Percentiles rank a stretch among this genome's conserved stretches.
phyloP scores from a whole-genome alignment of 2,888 invertebrate species.

The Panorpa germanica region DNA sequence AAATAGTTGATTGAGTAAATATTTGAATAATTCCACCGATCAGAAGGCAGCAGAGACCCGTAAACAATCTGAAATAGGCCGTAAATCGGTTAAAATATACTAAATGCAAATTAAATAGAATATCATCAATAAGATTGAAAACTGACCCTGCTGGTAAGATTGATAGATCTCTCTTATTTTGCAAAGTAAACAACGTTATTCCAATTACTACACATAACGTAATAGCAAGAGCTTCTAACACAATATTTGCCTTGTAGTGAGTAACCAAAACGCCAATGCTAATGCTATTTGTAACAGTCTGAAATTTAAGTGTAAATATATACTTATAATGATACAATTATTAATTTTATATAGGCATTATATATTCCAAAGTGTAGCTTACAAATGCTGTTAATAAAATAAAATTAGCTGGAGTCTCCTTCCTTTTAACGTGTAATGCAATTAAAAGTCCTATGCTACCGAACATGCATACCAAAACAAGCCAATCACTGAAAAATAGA shows the following conservation, averaged over 20 bases:
- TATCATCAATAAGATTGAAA: too few relatives aligned
- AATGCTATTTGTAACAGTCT: conserved; percentile 64
- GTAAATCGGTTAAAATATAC: too few relatives aligned
- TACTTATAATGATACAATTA: neutral
- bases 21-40: too few relatives aligned
- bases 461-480: conserved; percentile 40
- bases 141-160: conserved; percentile 56
- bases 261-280: conserved; percentile 63
- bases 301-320: conserved; percentile 18
- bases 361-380: conserved; percentile 22
- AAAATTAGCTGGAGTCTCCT: conserved; percentile 62
- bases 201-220: conserved; percentile 56
- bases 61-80: too few relatives aligned
- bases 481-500: conserved; percentile 40
- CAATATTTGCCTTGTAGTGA: conserved; percentile 53
- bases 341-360: neutral
- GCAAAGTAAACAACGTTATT: conserved; percentile 67
- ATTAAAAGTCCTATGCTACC: conserved; percentile 44
- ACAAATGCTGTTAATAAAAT: conserved; percentile 63
- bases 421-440: conserved; percentile 51
- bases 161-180: conserved; percentile 70
- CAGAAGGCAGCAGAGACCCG: too few relatives aligned
- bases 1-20: too few relatives aligned
- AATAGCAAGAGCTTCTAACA: conserved; percentile 58
- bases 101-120: too few relatives aligned